A percentile compares a stretch with the other conserved stretches of the same genome.
Conservation (phyloP, 2,797 vertebrate genomes). For the Crypturellus tataupa region DNA sequence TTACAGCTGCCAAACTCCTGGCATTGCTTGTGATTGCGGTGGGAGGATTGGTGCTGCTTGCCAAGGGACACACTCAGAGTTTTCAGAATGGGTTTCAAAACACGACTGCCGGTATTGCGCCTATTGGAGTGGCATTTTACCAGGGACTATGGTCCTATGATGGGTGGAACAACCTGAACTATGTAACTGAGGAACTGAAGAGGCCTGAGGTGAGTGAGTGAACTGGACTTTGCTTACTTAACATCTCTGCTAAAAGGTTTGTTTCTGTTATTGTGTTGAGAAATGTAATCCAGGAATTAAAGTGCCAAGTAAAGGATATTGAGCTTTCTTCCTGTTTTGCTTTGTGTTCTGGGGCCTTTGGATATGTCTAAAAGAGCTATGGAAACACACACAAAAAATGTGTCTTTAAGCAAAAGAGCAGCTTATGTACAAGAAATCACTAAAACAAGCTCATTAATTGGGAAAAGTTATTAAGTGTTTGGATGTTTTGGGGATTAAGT, state of each 20-base stretch:
- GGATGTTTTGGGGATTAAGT: background rate
- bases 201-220: conserved; percentile 85
- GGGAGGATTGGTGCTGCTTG: conserved; percentile 83
- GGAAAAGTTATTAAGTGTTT: background rate
- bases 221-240: background rate
- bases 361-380: background rate
- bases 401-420: background rate
- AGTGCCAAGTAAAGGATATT: background rate
- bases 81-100: conserved; percentile 86
- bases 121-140: conserved; percentile 88
- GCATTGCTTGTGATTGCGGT: conserved; percentile 83
- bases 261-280: background rate
- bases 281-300: background rate
- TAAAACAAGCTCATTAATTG: background rate
- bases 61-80: conserved; percentile 78
- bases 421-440: background rate
- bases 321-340: background rate
- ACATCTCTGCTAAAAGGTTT: background rate
- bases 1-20: conserved; percentile 85
- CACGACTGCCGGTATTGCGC: conserved; percentile 78
- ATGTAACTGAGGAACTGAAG: conserved; percentile 88
- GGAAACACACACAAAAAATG: background rate
- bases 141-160: conserved; percentile 93
- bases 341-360: background rate
- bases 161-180: conserved; percentile 92